Evolutionary conservation across 2,113 vertebrate species (phyloP), one percentile per base, ranked within the genome.

Genomic region (Brachirus orientalis): DNA sequence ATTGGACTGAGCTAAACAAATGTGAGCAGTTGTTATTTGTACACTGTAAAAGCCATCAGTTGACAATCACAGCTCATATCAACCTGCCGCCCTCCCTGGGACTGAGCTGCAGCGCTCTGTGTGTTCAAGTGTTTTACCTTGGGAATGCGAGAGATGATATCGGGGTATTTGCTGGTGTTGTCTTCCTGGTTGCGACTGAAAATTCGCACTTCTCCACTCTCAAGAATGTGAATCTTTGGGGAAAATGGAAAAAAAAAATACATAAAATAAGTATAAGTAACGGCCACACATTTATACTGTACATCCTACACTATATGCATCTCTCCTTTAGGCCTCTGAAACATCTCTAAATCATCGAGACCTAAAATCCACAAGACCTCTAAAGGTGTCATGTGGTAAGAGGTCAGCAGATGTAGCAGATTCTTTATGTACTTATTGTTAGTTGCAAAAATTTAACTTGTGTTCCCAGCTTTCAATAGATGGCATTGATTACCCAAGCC

Each of bases 121-220:
- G 22, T 33, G 66, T 43, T 51, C 16, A 6, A 18, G 60, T 10
- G 62, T 16, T 20, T 79, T 88, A 96, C 96, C 95, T 94, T 94
- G 52, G 94, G 93, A 33, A 97, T 91, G 47, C 95, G 92, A 22
- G 91, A 83, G 82, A 96, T 92, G 79, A 98, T 93, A 76, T 98
- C 96, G 0, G 96, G 96, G 75, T 97, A 98, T 84, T 95, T 96
- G 74, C 86, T 91, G 0, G 95, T 97, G 84, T 95, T 98, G 89
- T 97, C 95, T 63, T 98, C 96, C 75, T 97, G 95, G 78, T 96
- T 97, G 56, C 96, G 93, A 79, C 96, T 98, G 82, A 96, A 98
- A 58, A 98, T 75, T 68, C 89, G 92, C 44, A 96, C 93, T 55
- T 96, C 94, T 0, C 96, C 96, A 0, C 67, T 91, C 76, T 95